Evolutionary conservation across 1,140 invertebrate genomes (phyloP), one percentile per base, ranked within the genome.

Genomic region (Cylas formicarius): DNA sequence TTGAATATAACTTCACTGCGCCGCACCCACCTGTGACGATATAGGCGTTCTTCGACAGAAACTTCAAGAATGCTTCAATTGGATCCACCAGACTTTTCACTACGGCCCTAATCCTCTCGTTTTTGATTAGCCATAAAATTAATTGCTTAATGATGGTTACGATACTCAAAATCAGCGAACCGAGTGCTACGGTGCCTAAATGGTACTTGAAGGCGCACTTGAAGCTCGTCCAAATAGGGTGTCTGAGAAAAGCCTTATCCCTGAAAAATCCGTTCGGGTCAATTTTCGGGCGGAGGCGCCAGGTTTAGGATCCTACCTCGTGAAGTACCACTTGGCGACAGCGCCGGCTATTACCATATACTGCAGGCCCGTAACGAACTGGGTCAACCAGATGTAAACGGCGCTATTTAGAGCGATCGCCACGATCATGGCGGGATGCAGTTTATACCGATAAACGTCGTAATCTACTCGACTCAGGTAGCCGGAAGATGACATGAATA

Each of bases 341-440:
- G 82, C 73, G n/a, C 81, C 81, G 24, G 81, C 81, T 27, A 88
- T 77, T 0, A 85, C 71, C 64, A 87, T 76, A 59, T 86, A 78
- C 53, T 90, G 84, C 62, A 83, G 86, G 13, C 81, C 81, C 22
- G 84, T 65, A 28, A 81, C 73, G 57, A 88, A 87, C 63, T 86
- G 80, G 21, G 67, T 67, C n/a, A 80, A 65, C 77, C 86, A 86
- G 36, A 86, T 72, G 19, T 80, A 68, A n/a, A 77, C 75, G 48
- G 85, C 74, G 3, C 86, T 35, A 31, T 52, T 50, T 19, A 45
- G 51, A 4, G 36, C 18, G 17, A 45, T 19, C 2, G 57, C 47
- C 14, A 54, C 39, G 9, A 62, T 81, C 78, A 62, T 81, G 77
- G 75, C 77, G 78, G 53, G 77, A 72, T 48, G 78, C 66, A 44